These are phyloP conservation scores for Bradypus variegatus DNA, from an alignment of 2,797 vertebrate genomes.

Conservation along the genomic window DNA sequence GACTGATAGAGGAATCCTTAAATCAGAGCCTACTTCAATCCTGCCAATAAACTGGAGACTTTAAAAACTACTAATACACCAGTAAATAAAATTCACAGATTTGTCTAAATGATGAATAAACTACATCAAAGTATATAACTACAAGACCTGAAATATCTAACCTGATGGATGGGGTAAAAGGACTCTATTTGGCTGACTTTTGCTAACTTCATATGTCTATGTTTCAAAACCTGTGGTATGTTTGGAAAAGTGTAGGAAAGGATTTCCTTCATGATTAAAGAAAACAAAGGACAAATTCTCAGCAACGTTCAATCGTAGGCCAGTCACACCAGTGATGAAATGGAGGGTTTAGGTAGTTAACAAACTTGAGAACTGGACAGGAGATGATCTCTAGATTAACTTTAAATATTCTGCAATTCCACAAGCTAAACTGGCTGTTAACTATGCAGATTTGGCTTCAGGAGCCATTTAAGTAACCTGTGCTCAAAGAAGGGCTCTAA, in stretches of 20 bases:
- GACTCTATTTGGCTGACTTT: background rate
- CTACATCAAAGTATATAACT: background rate
- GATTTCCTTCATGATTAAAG: background rate
- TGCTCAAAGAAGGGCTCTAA: constrained; percentile 18
- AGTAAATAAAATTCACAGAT: background rate
- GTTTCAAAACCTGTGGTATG: background rate
- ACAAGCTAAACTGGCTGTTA: background rate
- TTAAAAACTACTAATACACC: background rate
- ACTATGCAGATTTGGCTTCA: background rate
- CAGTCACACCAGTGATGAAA: background rate
- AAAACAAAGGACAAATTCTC: background rate
- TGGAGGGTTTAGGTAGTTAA: too few relatives aligned
- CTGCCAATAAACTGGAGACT: background rate
- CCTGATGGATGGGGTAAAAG: background rate
- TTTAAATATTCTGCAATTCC: background rate
- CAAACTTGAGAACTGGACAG: background rate
- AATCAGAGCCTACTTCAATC: background rate
- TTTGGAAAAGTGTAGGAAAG: background rate
- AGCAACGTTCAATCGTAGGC: rapidly evolving
- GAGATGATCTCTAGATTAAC: background rate
- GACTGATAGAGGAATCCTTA: background rate
- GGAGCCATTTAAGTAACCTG: background rate
- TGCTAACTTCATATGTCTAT: background rate
- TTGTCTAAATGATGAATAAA: background rate
- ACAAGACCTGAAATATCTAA: background rate